Base-by-base conservation (phyloP, 92 coral and sea anemone genomes). In the Paragorgia papillata region DNA sequence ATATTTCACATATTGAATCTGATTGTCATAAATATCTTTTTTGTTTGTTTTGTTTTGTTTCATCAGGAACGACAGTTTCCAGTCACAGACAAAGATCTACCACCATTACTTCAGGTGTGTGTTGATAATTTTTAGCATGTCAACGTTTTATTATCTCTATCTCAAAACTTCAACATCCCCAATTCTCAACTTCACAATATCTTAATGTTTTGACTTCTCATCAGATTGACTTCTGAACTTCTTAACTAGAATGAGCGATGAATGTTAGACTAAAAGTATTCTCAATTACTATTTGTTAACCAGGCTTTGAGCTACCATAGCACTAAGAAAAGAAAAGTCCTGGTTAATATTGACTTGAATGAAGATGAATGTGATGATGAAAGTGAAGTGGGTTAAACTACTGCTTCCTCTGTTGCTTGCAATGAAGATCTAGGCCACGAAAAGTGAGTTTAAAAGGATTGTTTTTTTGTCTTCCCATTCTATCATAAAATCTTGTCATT, bases 221-320 rank as follows among this genome's bases (percentile, higher is more conserved):
- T n/a, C n/a, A n/a, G n/a, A n/a, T n/a, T n/a, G n/a, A n/a, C n/a
- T n/a, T n/a, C n/a, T n/a, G n/a, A n/a, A n/a, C n/a, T n/a, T n/a
- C n/a, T n/a, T n/a, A n/a, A n/a, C n/a, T n/a, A n/a, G n/a, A n/a
- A n/a, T n/a, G n/a, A n/a, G n/a, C n/a, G n/a, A n/a, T n/a, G n/a
- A n/a, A n/a, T n/a, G n/a, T n/a, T n/a, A n/a, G n/a, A n/a, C n/a
- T n/a, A n/a, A n/a, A n/a, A n/a, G n/a, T n/a, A n/a, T n/a, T n/a
- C 9, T 40, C 10, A 29, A 15, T 62, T 62, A 28, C 22, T 70
- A 15, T 54, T 8, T 50, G 18, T 80, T 13, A 37, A 33, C 0
- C 58, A 95, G 99, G 97, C 99, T 39, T 85, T 95, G 9, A 91
- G 88, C n/a, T 91, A 90, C 62, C 86, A 89, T 81, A 95, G 92